A percentile compares a stretch with the other conserved stretches of the same genome.
These are phyloP conservation scores for Zelostemma sp. DNA, from an alignment of 1,140 invertebrate genomes.

Conservation along the genomic window DNA sequence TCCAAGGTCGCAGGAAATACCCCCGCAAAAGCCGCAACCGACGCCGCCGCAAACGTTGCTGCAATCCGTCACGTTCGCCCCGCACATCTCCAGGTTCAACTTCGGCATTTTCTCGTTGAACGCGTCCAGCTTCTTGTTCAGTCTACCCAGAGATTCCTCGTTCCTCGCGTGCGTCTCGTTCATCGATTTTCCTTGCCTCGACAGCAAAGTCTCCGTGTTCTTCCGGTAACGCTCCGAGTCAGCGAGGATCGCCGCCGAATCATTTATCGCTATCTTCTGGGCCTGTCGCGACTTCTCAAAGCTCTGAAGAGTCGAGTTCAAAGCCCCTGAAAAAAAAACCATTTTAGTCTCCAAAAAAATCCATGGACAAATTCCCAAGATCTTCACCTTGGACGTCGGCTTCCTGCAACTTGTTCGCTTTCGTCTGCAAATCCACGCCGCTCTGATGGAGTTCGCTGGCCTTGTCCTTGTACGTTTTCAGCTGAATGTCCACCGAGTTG, in stretches of 20 bases:
- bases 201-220: constrained; percentile 84
- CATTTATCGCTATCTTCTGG: constrained; percentile 74
- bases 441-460: constrained; percentile 80
- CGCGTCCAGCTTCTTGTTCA: constrained; percentile 76
- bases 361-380: too few relatives aligned
- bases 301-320: constrained; percentile 89
- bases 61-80: constrained; percentile 86
- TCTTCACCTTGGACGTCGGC: constrained; percentile 90
- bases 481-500: constrained; percentile 80
- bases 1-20: constrained; percentile 89
- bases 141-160: constrained; percentile 75
- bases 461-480: constrained; percentile 81
- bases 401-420: constrained; percentile 93
- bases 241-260: constrained; percentile 71
- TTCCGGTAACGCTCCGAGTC: constrained; percentile 87
- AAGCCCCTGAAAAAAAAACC: constrained; percentile 73
- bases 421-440: constrained; percentile 82
- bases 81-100: constrained; percentile 92
- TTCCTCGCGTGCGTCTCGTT: constrained; percentile 80
- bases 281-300: constrained; percentile 77
- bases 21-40: constrained; percentile 92
- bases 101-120: constrained; percentile 83
- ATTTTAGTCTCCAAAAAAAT: too few relatives aligned
- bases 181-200: constrained; percentile 78
- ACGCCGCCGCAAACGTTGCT: constrained; percentile 94